Percentiles rank a stretch among this genome's conserved stretches.
Conservation (phyloP, 2,888 invertebrate genomes). For the Desoria tigrina region DNA sequence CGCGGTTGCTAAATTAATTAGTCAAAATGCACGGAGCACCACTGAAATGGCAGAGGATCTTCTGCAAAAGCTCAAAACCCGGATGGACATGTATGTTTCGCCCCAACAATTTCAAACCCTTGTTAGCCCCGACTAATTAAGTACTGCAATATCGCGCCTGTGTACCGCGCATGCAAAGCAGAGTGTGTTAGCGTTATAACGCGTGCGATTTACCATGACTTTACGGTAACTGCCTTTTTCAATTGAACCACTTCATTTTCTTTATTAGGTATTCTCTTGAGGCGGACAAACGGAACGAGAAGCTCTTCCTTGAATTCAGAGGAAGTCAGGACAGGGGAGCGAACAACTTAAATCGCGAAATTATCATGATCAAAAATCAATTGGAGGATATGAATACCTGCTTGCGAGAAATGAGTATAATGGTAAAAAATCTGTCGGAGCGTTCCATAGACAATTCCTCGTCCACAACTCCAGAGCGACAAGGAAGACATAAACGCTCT, state of each 20-base stretch:
- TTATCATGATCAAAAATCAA: constrained; percentile 47
- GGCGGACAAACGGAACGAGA: constrained; percentile 45
- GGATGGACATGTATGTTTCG: constrained; percentile 52
- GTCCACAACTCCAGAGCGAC: constrained; percentile 28
- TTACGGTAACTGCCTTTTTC: neutral
- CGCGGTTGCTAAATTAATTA: constrained; percentile 12
- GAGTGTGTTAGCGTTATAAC: too few relatives aligned
- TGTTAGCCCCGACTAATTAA: too few relatives aligned
- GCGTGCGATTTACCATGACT: too few relatives aligned
- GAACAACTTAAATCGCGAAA: constrained; percentile 43
- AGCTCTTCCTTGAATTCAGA: constrained; percentile 47
- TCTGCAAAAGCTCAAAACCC: constrained; percentile 46
- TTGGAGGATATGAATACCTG: constrained; percentile 50
- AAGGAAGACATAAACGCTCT: constrained; percentile 28
- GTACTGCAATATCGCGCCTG: neutral
- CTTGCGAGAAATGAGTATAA: constrained; percentile 42
- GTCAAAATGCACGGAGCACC: constrained; percentile 21
- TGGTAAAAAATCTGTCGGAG: constrained; percentile 48
- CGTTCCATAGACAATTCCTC: constrained; percentile 42
- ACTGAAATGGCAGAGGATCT: constrained; percentile 52
- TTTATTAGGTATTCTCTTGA: constrained; percentile 44
- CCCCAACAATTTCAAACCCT: too few relatives aligned
- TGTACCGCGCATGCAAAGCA: neutral
- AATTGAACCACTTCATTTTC: neutral
- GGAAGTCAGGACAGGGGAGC: constrained; percentile 43